Evolutionary conservation across 1,140 invertebrate species (phyloP).

Genomic region (Vanessa atalanta): DNA sequence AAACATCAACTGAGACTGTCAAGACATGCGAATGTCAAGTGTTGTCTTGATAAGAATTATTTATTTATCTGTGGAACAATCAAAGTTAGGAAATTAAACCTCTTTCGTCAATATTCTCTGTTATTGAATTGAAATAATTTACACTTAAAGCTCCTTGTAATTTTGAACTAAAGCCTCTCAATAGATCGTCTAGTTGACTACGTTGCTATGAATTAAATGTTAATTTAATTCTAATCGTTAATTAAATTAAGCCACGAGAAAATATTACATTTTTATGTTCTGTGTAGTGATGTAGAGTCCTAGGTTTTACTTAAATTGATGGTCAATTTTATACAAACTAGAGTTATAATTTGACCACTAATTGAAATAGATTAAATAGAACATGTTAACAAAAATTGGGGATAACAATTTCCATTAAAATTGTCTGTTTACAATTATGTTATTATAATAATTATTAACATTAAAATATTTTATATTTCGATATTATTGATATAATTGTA

Average conservation of each 20-base stretch:
- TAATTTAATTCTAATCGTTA: not conserved
- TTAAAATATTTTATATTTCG: too few relatives aligned
- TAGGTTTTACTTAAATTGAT: too few relatives aligned
- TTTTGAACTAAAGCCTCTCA: not conserved
- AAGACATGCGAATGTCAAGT: too few relatives aligned
- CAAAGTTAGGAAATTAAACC: not conserved
- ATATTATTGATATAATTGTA: too few relatives aligned
- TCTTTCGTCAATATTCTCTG: not conserved
- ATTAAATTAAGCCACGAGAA: not conserved
- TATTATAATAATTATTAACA: too few relatives aligned
- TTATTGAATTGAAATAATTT: slow-evolving; percentile 6
- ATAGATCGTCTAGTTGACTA: not conserved
- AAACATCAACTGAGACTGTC: too few relatives aligned
- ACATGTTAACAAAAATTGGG: too few relatives aligned
- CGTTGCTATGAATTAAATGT: not conserved
- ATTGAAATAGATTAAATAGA: too few relatives aligned
- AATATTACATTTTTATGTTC: not conserved
- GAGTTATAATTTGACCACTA: too few relatives aligned
- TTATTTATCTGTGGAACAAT: not conserved
- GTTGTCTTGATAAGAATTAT: not conserved
- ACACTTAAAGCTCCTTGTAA: not conserved
- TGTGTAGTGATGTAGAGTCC: not conserved
- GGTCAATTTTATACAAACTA: too few relatives aligned
- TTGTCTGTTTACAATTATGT: too few relatives aligned
- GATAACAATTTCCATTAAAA: too few relatives aligned